Evolutionary conservation across 2,797 vertebrate genomes (phyloP), one percentile per base, ranked within the genome.

Genomic region (Kryptopterus vitreolus): DNA sequence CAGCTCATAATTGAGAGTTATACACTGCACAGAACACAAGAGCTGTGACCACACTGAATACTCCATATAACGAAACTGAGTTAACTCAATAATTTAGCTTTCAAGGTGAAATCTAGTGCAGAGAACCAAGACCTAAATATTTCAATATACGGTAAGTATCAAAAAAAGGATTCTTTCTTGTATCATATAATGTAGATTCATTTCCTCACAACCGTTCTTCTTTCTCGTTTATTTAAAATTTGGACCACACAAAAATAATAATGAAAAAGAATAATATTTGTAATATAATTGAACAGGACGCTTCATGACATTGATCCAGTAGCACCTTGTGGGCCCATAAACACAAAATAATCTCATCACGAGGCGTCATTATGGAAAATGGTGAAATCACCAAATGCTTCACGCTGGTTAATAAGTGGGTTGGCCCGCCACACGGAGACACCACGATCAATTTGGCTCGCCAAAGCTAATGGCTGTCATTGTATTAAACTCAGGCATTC

Each of bases 401-500:
- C 81, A 92, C 89, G 88, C 87, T 86, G 82, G 91, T 87, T 92
- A 92, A 93, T 93, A 91, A 88, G 86, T 89, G 91, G 87, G 48
- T 84, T 87, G 88, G 83, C 90, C 89, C 88, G 89, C 88, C 35
- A 20, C 61, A 90, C 62, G 79, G 87, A 92, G 90, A 92, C 91
- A 93, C 88, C 83, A 86, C 92, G 91, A 94, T 94, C 89, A 86
- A 93, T 94, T 91, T 89, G 87, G 89, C 89, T 88, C 86, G 89
- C 81, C 86, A 85, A 82, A 88, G 86, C 89, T 94, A 95, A 94
- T 94, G 92, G 92, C 91, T 90, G 88, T 91, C 91, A 91, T 93
- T 90, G 92, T 92, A 92, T 88, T 88, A 88, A 89, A 92, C 91
- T 92, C 90, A 76, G 89, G 85, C 91, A 92, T 92, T 92, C 90